phyloP scores from a whole-genome alignment of 2,888 invertebrate genomes.

The Hanleya hanleyi region DNA sequence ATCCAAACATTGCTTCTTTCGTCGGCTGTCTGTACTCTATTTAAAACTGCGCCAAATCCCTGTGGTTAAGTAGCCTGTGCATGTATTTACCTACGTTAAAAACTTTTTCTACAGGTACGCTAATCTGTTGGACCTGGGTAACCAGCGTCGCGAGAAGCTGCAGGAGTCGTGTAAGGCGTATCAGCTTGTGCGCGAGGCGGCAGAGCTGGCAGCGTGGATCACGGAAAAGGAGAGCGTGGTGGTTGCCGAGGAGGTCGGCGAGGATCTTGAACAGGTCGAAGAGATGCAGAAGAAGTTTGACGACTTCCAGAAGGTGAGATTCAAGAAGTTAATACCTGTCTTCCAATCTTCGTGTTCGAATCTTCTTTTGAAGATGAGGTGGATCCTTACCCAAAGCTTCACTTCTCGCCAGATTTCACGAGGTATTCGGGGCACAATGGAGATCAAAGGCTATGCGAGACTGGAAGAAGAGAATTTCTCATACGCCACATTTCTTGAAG shows the following conservation, averaged over 20 bases:
- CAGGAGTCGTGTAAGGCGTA: conserved; percentile 99
- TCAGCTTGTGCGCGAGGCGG: conserved; percentile 97
- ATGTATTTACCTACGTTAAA: background rate
- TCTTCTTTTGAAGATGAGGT: too few relatives aligned
- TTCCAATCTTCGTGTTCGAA: too few relatives aligned
- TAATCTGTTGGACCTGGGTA: conserved; percentile 88
- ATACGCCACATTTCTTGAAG: too few relatives aligned
- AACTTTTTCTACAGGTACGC: conserved; percentile 79
- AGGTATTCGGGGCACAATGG: too few relatives aligned
- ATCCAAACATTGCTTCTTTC: too few relatives aligned
- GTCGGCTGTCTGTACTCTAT: too few relatives aligned
- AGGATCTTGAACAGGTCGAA: conserved; percentile 98
- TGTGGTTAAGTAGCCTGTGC: background rate
- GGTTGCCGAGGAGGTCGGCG: conserved; percentile 96
- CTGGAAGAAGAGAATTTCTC: too few relatives aligned
- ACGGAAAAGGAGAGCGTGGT: conserved; percentile 99
- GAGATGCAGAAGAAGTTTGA: conserved; percentile 99
- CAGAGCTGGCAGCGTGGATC: conserved; percentile 98
- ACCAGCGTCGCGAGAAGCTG: conserved; percentile 94
- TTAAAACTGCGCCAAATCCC: too few relatives aligned
- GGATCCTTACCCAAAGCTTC: too few relatives aligned
- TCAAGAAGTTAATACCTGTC: too few relatives aligned
- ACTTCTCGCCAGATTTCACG: too few relatives aligned
- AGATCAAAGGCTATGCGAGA: too few relatives aligned
- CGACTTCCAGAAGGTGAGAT: conserved; percentile 89